Percentiles rank a stretch among this genome's conserved stretches.
Conservation (phyloP, 2,113 vertebrate genomes). For the Alouatta palliata region DNA sequence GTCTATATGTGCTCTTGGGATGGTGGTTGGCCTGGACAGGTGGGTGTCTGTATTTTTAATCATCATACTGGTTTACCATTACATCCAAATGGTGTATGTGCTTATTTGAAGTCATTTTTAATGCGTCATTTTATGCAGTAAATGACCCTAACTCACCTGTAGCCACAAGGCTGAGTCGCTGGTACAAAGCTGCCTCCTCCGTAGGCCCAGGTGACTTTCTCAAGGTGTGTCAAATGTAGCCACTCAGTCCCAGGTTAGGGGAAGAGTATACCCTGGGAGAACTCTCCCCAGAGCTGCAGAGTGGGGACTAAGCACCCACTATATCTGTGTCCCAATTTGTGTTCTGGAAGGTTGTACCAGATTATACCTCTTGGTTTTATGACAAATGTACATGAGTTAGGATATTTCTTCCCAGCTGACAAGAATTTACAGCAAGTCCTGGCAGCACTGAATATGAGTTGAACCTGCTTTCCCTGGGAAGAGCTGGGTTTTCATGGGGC, state of each 20-base stretch:
- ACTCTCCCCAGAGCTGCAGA: neutral
- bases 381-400: no score
- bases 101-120: conserved; percentile 16
- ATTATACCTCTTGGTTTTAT: neutral
- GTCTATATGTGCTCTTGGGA: no score
- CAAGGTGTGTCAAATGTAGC: neutral
- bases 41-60: neutral
- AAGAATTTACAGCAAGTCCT: neutral
- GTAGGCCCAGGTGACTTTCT: neutral
- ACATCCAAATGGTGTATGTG: neutral
- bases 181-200: neutral
- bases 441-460: rapidly evolving
- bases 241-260: neutral
- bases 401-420: neutral
- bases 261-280: neutral
- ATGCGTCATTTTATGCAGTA: neutral
- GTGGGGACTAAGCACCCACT: neutral
- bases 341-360: neutral
- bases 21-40: neutral
- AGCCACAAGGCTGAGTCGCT: neutral
- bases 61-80: neutral
- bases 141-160: neutral
- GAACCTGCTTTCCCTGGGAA: neutral
- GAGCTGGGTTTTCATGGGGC: no score
- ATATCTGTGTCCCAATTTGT: neutral